Evolutionary conservation across 37 sponge, comb jelly and placozoan genomes (phyloP).

Genomic region (Axinella damicornis): DNA sequence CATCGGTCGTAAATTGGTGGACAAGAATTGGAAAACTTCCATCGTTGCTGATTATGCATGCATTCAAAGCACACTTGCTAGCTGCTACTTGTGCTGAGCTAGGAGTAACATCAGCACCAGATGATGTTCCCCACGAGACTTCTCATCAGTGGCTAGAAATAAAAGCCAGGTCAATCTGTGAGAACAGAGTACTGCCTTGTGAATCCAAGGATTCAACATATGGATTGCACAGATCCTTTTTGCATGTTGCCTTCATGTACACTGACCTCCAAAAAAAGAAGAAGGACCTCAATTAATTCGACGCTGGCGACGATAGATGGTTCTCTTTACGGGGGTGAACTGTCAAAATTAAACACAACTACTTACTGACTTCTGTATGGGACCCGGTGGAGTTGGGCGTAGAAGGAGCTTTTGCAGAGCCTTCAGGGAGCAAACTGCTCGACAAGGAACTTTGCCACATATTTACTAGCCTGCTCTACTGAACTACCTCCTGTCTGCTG

Average conservation of each 20-base stretch:
- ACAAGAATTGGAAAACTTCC: background rate
- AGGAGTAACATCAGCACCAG: background rate
- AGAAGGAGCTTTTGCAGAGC: too few relatives aligned
- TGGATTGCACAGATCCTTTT: background rate
- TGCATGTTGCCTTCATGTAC: slow-evolving; percentile 5
- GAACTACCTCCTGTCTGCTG: background rate
- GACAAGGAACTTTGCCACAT: too few relatives aligned
- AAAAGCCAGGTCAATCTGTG: background rate
- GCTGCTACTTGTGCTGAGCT: background rate
- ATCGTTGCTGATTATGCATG: background rate
- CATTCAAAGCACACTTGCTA: background rate
- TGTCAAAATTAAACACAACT: too few relatives aligned
- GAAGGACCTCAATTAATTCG: slow-evolving; percentile 10
- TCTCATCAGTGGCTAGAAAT: background rate
- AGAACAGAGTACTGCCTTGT: background rate
- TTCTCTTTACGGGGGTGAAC: background rate
- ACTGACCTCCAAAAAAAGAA: background rate
- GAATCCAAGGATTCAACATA: slow-evolving; percentile 10
- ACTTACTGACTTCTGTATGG: too few relatives aligned
- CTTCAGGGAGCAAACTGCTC: too few relatives aligned
- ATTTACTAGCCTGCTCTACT: too few relatives aligned
- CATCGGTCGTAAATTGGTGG: background rate
- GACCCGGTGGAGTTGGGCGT: too few relatives aligned
- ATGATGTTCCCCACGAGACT: background rate
- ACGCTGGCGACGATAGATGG: background rate